Evolutionary conservation across 2,113 vertebrate species (phyloP), one percentile per base, ranked within the genome.

Genomic region (Peucedramus taeniatus): DNA sequence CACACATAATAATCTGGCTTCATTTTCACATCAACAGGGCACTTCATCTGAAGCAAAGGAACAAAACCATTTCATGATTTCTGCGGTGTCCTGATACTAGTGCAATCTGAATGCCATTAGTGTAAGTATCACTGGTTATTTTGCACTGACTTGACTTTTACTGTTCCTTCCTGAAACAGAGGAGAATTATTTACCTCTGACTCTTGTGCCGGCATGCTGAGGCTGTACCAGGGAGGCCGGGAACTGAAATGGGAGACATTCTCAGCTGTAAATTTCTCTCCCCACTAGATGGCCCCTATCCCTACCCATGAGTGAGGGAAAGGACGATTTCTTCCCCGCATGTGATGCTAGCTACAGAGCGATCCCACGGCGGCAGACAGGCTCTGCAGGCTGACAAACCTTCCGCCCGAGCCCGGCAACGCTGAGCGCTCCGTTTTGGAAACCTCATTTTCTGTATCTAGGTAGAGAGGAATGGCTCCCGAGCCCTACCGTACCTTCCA

Each of bases 271-370:
- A 33, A 40, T 35, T 79, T 56, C 66, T 95, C 26, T 96, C 23
- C 28, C 96, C 93, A 63, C 94, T 94, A 97, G 94, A 93, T 94
- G 96, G 95, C 90, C 72, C 23, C 4, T 49, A 33, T 71, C 81
- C 63, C 92, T 93, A 30, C n/a, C 50, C n/a, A 2, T 23, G 19
- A 85, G 68, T 54, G 4, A 0, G 19, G 15, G 24, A 61, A 33
- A 80, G 77, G 30, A 54, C 11, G 57, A 24, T 66, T 72, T 51
- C 59, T 26, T 77, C 33, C 13, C 31, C 0, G 8, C 54, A 5
- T 4, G 6, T 45, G 37, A 37, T 33, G 37, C 74, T 56, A 31
- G 70, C 13, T 11, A 10, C 31, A 3, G 57, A 64, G 40, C 4
- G 3, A 82, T 87, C 40, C 37, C 45, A 18, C 1, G 9, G 30